A percentile compares a stretch with the other conserved stretches of the same genome.
phyloP scores from a whole-genome alignment of 2,797 vertebrate genomes.

The Ctenopoma kingsleyae region DNA sequence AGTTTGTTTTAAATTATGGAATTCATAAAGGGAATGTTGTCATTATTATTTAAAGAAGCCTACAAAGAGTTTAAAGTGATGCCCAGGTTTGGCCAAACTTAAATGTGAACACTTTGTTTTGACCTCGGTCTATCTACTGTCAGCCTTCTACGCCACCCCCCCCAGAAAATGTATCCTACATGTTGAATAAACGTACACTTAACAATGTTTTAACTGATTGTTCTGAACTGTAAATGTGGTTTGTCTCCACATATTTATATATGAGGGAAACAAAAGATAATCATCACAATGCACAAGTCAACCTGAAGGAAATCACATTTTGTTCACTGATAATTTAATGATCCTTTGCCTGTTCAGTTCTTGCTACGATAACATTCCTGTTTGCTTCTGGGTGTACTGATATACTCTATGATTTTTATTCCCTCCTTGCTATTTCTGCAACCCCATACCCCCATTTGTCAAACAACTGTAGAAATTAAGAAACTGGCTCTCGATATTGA shows the following conservation, averaged over 20 bases:
- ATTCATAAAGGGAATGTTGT: constrained; percentile 27
- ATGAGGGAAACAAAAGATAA: constrained; percentile 22
- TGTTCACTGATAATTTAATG: constrained; percentile 40
- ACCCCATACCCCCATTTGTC: constrained; percentile 32
- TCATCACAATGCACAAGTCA: constrained; percentile 38
- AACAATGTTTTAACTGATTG: constrained; percentile 27
- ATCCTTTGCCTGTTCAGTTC: constrained; percentile 23
- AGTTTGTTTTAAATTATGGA: constrained; percentile 56
- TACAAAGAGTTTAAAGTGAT: constrained; percentile 15
- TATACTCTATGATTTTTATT: constrained; percentile 21
- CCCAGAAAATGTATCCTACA: not conserved
- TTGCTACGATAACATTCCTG: constrained; percentile 5
- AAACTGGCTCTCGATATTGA: constrained; percentile 43
- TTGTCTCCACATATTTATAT: constrained; percentile 19
- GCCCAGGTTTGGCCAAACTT: constrained; percentile 15
- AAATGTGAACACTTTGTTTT: not conserved
- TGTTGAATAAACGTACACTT: constrained; percentile 17
- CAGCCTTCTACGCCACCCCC: too few relatives aligned
- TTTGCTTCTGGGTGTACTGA: constrained; percentile 20
- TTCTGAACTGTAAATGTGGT: constrained; percentile 24
- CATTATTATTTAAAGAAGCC: constrained; percentile 44
- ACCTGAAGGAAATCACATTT: constrained; percentile 25
- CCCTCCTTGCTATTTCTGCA: constrained; percentile 26
- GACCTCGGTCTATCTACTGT: not conserved
- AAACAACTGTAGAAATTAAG: constrained; percentile 44